A percentile compares a stretch with the other conserved stretches of the same genome.
phyloP scores from a whole-genome alignment of 2,797 vertebrate species.

The Propithecus deckenii region DNA sequence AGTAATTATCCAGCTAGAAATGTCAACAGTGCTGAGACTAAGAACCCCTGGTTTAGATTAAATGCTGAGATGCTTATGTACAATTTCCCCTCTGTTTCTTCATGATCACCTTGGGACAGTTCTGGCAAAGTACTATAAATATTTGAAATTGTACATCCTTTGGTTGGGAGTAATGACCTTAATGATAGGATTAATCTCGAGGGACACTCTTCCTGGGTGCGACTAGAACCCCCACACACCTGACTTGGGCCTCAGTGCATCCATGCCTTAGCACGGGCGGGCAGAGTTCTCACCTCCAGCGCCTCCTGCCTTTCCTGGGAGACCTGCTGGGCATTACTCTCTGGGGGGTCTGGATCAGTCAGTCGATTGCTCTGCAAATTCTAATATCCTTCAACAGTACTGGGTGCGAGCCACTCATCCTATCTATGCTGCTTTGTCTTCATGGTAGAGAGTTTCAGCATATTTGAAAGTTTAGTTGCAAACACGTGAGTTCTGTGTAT shows the following conservation, averaged over 20 bases:
- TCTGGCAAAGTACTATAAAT: not conserved
- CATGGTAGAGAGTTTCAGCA: not conserved
- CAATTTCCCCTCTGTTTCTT: not conserved
- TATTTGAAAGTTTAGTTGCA: not conserved
- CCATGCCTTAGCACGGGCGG: too few relatives aligned
- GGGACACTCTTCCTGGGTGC: not conserved
- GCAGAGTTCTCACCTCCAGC: not conserved
- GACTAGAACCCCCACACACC: not conserved
- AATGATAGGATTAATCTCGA: not conserved
- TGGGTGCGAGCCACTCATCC: not conserved
- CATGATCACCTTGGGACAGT: not conserved
- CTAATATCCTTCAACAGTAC: not conserved
- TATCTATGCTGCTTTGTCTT: not conserved
- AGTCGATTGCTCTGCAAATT: fast-evolving
- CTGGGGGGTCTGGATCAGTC: too few relatives aligned
- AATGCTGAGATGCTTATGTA: not conserved
- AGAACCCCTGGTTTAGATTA: not conserved
- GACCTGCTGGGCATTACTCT: not conserved
- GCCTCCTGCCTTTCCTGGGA: not conserved
- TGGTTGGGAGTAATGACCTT: not conserved
- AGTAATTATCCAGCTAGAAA: not conserved
- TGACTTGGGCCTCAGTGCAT: too few relatives aligned
- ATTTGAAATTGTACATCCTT: not conserved
- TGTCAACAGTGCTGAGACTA: not conserved
- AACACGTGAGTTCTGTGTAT: not conserved